Base-by-base conservation (phyloP, 2,888 invertebrate genomes). In the Caenorhabditis doughertyi region DNA sequence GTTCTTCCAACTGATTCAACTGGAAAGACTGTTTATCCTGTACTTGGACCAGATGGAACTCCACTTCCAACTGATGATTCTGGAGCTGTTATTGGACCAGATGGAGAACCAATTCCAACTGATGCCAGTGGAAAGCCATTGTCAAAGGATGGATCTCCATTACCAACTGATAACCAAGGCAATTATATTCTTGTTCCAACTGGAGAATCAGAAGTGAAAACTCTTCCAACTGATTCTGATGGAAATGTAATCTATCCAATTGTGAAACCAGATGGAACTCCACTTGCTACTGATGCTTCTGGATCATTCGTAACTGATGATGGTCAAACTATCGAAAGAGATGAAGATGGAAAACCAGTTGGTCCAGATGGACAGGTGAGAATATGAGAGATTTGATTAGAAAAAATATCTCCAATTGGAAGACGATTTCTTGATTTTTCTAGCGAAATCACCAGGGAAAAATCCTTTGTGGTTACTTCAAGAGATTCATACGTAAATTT, bases 361-460 rank as follows among this genome's bases (percentile, higher is more conserved):
- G 87, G 79, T 27, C 77, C 84, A n/a, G 85, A 85, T 62, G 88
- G 88, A 27, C 44, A 51, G 29, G 60, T 64, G 3, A n/a, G n/a
- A n/a, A n/a, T n/a, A n/a, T n/a, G n/a, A n/a, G n/a, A n/a, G n/a
- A n/a, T n/a, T n/a, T n/a, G n/a, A n/a, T n/a, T n/a, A n/a, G n/a
- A n/a, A n/a, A n/a, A n/a, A n/a, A n/a, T n/a, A n/a, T n/a, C n/a
- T n/a, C n/a, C n/a, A n/a, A n/a, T n/a, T n/a, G n/a, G n/a, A n/a
- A n/a, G n/a, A n/a, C n/a, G n/a, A n/a, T n/a, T n/a, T n/a, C n/a
- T n/a, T n/a, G n/a, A n/a, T n/a, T n/a, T n/a, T n/a, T n/a, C n/a
- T n/a, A n/a, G n/a, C n/a, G n/a, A n/a, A n/a, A n/a, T n/a, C n/a
- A n/a, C n/a, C n/a, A n/a, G n/a, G n/a, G n/a, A n/a, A n/a, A n/a